Evolutionary conservation across 2,888 invertebrate species (phyloP), one percentile per base, ranked within the genome.

Genomic region (Chymomyza caudatula): DNA sequence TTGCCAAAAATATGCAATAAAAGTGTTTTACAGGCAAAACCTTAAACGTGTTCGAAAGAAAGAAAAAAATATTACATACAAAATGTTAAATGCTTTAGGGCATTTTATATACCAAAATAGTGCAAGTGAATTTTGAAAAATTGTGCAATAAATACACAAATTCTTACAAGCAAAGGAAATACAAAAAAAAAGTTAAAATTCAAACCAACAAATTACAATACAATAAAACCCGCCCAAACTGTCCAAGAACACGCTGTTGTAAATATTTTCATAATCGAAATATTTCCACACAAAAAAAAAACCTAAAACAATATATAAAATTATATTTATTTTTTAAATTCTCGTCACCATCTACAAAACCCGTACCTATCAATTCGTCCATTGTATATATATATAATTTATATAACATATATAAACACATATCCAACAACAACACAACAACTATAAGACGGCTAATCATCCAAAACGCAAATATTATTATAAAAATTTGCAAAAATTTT

Each of bases 191-290:
- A 57, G 58, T 58, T 65, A 62, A 71, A 58, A 71, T 51, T 43
- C 49, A 51, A 63, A 60, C 43, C 47, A 63, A 60, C 25, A 65
- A 56, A 62, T 52, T 11, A 63, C 55, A 65, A 25, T 20, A 52
- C 59, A 64, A 63, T 56, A 63, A 61, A 71, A 74, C 72, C 65
- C n/a, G 63, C 53, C 67, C 67, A 70, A 67, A 55, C 49, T 63
- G n/a, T 64, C 58, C 43, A 64, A 77, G 17, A 72, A 75, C 57
- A 67, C 73, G 82, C 88, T 88, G 82, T 88, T 88, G 88, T 88
- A 88, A 83, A 88, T 88, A 88, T 80, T 86, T 87, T 83, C 78
- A 77, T 69, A 63, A 53, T 23, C 8, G 25, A 6, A 25, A n/a
- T n/a, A n/a, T n/a, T n/a, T n/a, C 25, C 4, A 25, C 4, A 37